Conservation (phyloP, 2,113 vertebrate species). For the Ceyx margarethae region DNA sequence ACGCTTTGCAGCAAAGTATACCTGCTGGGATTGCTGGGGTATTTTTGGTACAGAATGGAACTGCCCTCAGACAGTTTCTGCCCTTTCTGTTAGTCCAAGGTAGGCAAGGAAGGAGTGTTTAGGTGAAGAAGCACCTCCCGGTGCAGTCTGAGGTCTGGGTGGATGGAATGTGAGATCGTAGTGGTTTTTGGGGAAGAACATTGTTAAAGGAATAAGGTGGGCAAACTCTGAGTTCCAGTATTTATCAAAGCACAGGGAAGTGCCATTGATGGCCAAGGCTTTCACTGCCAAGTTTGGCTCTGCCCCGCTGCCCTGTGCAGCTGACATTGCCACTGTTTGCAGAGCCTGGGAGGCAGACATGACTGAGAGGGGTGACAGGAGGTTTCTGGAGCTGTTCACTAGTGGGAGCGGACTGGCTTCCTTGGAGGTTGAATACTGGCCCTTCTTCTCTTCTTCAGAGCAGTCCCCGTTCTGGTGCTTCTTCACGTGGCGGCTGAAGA, state of each 20-base stretch:
- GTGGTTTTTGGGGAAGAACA: slow-evolving; percentile 90
- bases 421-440: slow-evolving; percentile 64
- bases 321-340: slow-evolving; percentile 92
- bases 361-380: slow-evolving; percentile 87
- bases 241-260: slow-evolving; percentile 83
- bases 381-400: slow-evolving; percentile 80
- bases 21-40: slow-evolving; percentile 70
- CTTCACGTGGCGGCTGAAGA: slow-evolving; percentile 97
- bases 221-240: slow-evolving; percentile 93
- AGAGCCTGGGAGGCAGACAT: slow-evolving; percentile 96
- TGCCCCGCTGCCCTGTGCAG: slow-evolving; percentile 75
- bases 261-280: slow-evolving; percentile 80
- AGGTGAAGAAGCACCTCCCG: slow-evolving; percentile 80
- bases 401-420: slow-evolving; percentile 71
- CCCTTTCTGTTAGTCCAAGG: slow-evolving; percentile 93
- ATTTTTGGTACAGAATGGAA: slow-evolving; percentile 77
- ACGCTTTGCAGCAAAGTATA: slow-evolving; percentile 78
- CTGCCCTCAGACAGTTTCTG: slow-evolving; percentile 89
- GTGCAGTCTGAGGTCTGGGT: slow-evolving; percentile 81
- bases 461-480: slow-evolving; percentile 89
- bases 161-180: slow-evolving; percentile 90
- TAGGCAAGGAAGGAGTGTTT: slow-evolving; percentile 99
- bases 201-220: slow-evolving; percentile 97
- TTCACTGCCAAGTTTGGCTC: slow-evolving; percentile 75
- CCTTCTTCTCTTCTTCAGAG: slow-evolving; percentile 78